phyloP scores from a whole-genome alignment of 2,888 invertebrate species.

The Sericinus montela region DNA sequence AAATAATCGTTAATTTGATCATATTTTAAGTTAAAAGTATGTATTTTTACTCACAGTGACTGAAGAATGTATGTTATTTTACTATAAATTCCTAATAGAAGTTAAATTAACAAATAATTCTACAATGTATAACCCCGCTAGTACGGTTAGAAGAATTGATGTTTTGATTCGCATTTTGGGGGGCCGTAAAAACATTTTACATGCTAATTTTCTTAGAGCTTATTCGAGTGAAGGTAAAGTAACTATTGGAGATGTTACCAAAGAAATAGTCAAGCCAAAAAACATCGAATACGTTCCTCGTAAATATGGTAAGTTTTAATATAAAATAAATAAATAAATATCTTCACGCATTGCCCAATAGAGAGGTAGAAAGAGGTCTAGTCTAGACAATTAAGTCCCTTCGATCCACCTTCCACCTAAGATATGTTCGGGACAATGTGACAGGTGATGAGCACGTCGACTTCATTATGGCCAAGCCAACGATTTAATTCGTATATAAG shows the following conservation, averaged over 20 bases:
- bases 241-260: conserved; percentile 86
- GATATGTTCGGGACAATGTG: too few relatives aligned
- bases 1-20: conserved; percentile 22
- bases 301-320: conserved; percentile 84
- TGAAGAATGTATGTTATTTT: conserved; percentile 24
- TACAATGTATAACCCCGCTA: conserved; percentile 60
- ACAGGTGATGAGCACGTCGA: too few relatives aligned
- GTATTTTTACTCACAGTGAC: conserved; percentile 17
- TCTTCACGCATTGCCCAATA: too few relatives aligned
- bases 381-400: too few relatives aligned
- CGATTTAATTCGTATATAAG: too few relatives aligned
- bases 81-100: conserved; percentile 9
- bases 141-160: conserved; percentile 66
- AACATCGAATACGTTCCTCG: conserved; percentile 91
- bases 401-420: too few relatives aligned
- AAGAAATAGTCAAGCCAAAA: conserved; percentile 77
- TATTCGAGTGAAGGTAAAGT: conserved; percentile 78
- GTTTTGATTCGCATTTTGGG: conserved; percentile 72
- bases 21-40: conserved; percentile 33
- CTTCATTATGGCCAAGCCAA: too few relatives aligned
- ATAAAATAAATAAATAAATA: background rate
- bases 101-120: conserved; percentile 1
- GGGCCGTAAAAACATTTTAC: conserved; percentile 54
- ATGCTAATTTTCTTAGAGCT: conserved; percentile 58
- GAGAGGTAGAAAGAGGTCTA: too few relatives aligned